Evolutionary conservation across 2,888 invertebrate genomes (phyloP).

Genomic region (Tanypteryx hageni): DNA sequence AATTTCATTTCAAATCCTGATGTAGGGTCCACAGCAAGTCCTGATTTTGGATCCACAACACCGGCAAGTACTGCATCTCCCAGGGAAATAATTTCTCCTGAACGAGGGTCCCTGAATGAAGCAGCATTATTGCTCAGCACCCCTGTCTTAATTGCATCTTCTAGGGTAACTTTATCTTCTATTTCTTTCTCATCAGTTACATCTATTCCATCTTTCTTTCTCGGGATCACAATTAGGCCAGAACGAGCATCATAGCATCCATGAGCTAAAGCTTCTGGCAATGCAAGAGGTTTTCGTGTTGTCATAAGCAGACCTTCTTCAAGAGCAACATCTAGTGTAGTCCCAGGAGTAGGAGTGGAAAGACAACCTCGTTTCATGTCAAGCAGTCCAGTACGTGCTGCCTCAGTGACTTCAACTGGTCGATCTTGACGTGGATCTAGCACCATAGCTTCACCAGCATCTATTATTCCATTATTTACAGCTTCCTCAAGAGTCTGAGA

Average conservation of each 20-base stretch:
- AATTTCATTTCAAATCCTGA: conserved; percentile 86
- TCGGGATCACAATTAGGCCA: conserved; percentile 80
- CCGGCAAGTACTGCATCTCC: conserved; percentile 87
- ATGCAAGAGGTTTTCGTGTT: conserved; percentile 87
- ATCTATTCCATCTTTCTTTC: conserved; percentile 12
- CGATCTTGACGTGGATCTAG: conserved; percentile 66
- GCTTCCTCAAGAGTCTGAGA: conserved; percentile 89
- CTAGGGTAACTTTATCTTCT: conserved; percentile 82
- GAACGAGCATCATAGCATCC: conserved; percentile 86
- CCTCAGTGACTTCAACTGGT: conserved; percentile 74
- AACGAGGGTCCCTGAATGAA: conserved; percentile 87
- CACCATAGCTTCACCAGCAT: conserved; percentile 78
- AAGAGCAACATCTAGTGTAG: conserved; percentile 87
- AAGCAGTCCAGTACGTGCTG: conserved; percentile 83
- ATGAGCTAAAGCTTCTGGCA: conserved; percentile 89
- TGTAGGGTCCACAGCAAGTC: conserved; percentile 86
- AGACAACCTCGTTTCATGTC: conserved; percentile 84
- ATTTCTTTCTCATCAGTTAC: conserved; percentile 76
- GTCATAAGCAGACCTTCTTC: conserved; percentile 89
- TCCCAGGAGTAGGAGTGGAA: conserved; percentile 79
- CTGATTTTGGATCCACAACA: conserved; percentile 87
- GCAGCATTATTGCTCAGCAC: conserved; percentile 87
- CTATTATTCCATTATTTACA: conserved; percentile 87
- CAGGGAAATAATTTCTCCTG: conserved; percentile 87
- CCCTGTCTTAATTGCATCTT: conserved; percentile 85